Evolutionary conservation across 2,113 vertebrate species (phyloP).

Genomic region (Leptosomus discolor): DNA sequence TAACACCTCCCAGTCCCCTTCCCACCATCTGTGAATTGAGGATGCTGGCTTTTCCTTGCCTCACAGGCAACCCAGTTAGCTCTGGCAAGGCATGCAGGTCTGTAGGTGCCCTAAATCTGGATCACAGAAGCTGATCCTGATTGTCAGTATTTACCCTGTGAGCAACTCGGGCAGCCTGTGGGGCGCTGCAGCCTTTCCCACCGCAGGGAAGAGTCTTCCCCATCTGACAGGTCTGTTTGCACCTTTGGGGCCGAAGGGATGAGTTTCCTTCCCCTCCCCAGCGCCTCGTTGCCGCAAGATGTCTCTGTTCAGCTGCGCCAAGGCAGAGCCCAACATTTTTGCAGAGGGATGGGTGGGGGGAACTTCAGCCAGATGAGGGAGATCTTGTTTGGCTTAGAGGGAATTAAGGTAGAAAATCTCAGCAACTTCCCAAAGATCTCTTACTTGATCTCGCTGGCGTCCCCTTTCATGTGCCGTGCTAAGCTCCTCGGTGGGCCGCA

Average conservation of each 20-base stretch:
- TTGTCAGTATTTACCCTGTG: neutral
- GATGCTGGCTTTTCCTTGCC: neutral
- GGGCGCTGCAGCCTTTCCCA: neutral
- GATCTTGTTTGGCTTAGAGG: neutral
- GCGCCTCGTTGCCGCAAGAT: neutral
- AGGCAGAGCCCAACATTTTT: neutral
- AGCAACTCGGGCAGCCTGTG: neutral
- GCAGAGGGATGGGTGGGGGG: neutral
- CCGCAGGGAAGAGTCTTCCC: neutral
- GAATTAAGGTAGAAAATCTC: neutral
- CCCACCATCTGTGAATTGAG: rapidly evolving
- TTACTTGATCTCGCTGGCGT: neutral
- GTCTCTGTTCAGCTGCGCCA: constrained; percentile 10
- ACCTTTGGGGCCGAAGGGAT: neutral
- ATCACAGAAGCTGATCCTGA: neutral
- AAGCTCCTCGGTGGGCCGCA: neutral
- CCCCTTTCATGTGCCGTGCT: neutral
- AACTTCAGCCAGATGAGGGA: neutral
- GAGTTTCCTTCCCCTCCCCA: neutral
- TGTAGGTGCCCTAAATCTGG: too few species aligned
- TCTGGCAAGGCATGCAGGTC: neutral
- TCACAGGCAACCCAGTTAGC: too few species aligned
- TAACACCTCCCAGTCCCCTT: neutral
- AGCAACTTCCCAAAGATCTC: neutral
- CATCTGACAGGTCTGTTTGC: neutral